A percentile compares a stretch with the other conserved stretches of the same genome.
These are phyloP conservation scores for Siniperca scherzeri DNA, from an alignment of 2,797 vertebrate species.

Conservation along the genomic window DNA sequence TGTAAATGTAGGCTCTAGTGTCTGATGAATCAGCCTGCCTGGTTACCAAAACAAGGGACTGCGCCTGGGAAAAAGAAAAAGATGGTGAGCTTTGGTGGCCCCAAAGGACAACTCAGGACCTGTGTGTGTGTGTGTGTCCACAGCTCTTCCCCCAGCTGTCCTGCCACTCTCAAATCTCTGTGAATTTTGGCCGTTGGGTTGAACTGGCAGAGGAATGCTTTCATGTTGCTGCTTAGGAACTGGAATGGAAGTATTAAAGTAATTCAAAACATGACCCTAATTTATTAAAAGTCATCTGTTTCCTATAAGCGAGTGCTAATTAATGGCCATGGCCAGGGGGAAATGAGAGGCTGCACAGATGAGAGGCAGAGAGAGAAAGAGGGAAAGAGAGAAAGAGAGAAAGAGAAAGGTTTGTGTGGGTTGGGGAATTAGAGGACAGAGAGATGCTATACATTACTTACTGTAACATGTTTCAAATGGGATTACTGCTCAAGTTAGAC, in stretches of 20 bases:
- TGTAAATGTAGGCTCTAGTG: conserved; percentile 56
- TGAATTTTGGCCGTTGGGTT: conserved; percentile 59
- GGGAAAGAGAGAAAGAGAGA: conserved; percentile 14
- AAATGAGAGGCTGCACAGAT: conserved; percentile 61
- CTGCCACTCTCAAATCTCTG: conserved; percentile 68
- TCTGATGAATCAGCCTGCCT: conserved; percentile 58
- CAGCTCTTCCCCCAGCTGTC: conserved; percentile 68
- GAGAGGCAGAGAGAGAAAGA: conserved; percentile 39
- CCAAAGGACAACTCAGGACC: conserved; percentile 49
- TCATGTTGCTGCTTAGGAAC: conserved; percentile 73
- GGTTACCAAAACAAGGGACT: conserved; percentile 53
- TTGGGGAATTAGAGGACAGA: conserved; percentile 63
- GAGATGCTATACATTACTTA: conserved; percentile 62
- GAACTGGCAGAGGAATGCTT: conserved; percentile 75
- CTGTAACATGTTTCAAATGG: conserved; percentile 63
- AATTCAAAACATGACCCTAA: conserved; percentile 80
- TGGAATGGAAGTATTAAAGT: conserved; percentile 75
- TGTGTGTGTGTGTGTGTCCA: conserved; percentile 46
- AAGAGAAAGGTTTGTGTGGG: conserved; percentile 54
- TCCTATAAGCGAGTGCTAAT: conserved; percentile 80
- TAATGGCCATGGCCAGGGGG: conserved; percentile 66
- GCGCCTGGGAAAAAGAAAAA: conserved; percentile 52
- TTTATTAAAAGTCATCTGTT: conserved; percentile 86
- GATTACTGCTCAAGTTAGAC: conserved; percentile 53
- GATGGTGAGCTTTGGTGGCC: conserved; percentile 30